Conservation (phyloP, 2,113 vertebrate species). For the Propithecus coquereli region DNA sequence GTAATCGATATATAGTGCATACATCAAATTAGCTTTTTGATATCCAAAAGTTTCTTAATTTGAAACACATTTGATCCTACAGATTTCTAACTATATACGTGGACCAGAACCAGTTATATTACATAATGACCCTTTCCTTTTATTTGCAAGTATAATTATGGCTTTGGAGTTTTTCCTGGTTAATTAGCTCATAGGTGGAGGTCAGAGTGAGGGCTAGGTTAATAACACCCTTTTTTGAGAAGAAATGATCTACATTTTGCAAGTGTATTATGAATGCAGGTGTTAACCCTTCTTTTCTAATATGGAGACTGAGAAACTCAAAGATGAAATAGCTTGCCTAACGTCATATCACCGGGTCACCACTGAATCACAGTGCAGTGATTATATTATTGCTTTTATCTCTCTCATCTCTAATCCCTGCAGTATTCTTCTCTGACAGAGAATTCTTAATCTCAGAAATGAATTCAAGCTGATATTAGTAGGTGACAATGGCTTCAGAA, state of each 20-base stretch:
- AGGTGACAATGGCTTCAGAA: not conserved
- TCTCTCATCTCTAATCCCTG: not conserved
- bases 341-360: not conserved
- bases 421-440: not conserved
- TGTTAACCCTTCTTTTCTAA: conserved; percentile 17
- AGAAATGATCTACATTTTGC: conserved; percentile 27
- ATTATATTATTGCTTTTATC: not conserved
- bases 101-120: not conserved
- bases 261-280: not conserved
- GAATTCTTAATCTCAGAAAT: conserved; percentile 15
- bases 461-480: not conserved
- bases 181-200: conserved; percentile 24
- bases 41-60: not conserved
- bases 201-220: conserved; percentile 3
- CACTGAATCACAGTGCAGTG: not conserved
- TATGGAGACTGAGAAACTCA: not conserved
- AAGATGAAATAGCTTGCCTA: not conserved
- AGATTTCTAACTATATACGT: not conserved
- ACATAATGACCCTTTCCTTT: not conserved
- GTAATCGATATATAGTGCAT: not conserved
- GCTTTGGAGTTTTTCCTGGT: conserved; percentile 27
- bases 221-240: conserved; percentile 28
- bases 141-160: conserved; percentile 45
- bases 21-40: not conserved
- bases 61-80: not conserved